phyloP scores from a whole-genome alignment of 2,113 vertebrate genomes.

The Charina bottae region DNA sequence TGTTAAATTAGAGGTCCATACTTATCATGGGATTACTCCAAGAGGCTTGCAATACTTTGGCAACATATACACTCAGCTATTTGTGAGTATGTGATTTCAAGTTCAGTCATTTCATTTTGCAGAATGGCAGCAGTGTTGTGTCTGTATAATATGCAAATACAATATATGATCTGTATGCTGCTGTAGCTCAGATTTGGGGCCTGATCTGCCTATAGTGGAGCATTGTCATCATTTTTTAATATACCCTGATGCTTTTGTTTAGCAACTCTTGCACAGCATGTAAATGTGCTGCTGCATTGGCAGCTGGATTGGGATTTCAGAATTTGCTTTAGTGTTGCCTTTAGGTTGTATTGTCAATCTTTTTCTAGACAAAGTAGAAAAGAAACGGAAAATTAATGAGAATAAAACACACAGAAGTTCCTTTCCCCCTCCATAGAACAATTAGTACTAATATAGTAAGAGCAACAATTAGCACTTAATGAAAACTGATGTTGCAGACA shows the following conservation, averaged over 20 bases:
- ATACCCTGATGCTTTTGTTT: neutral
- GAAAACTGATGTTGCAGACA: slow-evolving; percentile 4
- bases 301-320: neutral
- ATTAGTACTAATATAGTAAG: neutral
- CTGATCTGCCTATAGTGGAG: neutral
- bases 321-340: neutral
- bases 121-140: neutral
- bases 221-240: neutral
- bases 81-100: neutral
- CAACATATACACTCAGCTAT: neutral
- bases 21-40: neutral
- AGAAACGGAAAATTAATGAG: slow-evolving; percentile 13
- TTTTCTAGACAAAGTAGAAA: neutral
- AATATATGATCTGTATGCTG: neutral
- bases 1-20: neutral
- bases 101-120: neutral
- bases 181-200: neutral
- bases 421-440: neutral
- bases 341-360: neutral
- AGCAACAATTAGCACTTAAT: neutral
- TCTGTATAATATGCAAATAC: too few relatives aligned
- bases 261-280: neutral
- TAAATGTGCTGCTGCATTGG: neutral
- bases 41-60: neutral
- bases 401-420: neutral